Evolutionary conservation across 2,888 invertebrate species (phyloP).

Genomic region (Pherbina coryleti): DNA sequence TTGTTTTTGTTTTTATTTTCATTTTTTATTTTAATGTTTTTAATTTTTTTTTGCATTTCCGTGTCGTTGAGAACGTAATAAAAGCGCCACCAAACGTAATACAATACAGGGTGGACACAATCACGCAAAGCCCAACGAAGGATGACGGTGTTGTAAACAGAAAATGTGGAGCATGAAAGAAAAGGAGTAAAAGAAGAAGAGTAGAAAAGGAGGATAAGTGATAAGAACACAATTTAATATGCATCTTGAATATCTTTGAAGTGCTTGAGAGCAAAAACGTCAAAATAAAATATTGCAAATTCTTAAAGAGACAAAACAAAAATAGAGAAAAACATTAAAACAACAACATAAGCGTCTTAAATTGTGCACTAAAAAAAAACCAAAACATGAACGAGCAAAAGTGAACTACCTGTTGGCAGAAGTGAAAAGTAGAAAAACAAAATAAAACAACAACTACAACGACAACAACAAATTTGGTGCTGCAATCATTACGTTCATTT

Average conservation of each 20-base stretch:
- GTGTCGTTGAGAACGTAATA: neutral
- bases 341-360: conserved; percentile 28
- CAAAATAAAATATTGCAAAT: conserved; percentile 27
- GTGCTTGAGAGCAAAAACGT: conserved; percentile 43
- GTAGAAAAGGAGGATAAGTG: conserved; percentile 43
- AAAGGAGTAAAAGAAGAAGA: conserved; percentile 47
- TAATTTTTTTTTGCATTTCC: conserved; percentile 42
- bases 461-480: conserved; percentile 32
- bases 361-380: conserved; percentile 36
- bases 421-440: neutral
- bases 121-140: conserved; percentile 28
- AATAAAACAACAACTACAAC: neutral
- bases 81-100: conserved; percentile 12
- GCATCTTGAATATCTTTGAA: neutral
- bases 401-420: neutral
- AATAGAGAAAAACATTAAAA: conserved; percentile 35
- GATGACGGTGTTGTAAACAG: conserved; percentile 45
- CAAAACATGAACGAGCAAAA: neutral
- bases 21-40: conserved; percentile 42
- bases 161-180: conserved; percentile 54
- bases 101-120: neutral
- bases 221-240: conserved; percentile 45
- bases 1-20: conserved; percentile 53
- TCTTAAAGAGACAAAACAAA: conserved; percentile 15
- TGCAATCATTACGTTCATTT: neutral